Evolutionary conservation across 2,113 vertebrate genomes (phyloP), one percentile per base, ranked within the genome.

Genomic region (Gymnogyps californianus): DNA sequence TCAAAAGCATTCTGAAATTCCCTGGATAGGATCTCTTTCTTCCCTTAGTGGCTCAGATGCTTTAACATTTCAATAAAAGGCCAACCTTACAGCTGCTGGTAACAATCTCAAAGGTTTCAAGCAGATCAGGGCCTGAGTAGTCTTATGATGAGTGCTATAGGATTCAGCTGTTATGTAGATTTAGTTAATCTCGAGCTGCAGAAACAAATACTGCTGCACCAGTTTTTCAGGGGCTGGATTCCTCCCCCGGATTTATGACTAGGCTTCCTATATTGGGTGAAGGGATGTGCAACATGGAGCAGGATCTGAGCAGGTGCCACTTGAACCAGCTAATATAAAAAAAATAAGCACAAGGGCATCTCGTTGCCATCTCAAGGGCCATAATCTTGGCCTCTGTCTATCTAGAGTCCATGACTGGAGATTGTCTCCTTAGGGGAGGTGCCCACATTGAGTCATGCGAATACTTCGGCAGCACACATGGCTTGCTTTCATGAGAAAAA

Each of bases 301-400:
- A 49, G 34, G 9, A 77, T 55, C n/a, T 55, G 31, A 84, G 20
- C 14, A 57, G 19, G 11, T 59, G 25, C 5, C 6, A 18, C 22
- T 64, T 22, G 26, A 64, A 76, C 16, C 4, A 78, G 11, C 2
- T 75, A 58, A 52, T 22, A 36, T 5, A 34, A 78, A 46, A 72
- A 72, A 71, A 57, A 16, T 22, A 64, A 72, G 44, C 16, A 51
- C 9, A 51, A 36, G 13, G 18, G 5, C 16, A 40, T 83, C 16
- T 66, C 0, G 0, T 51, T 76, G 19, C 11, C n/a, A 32, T 34
- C 3, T 46, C 18, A 58, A 38, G n/a, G 4, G 20, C 19, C 20
- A 24, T 16, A 72, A 20, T 59, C 47, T 55, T 80, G 25, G 44
- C 6, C 10, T 89, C 26, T 79, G 25, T 51, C 34, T n/a, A 6